phyloP scores from a whole-genome alignment of 2,888 invertebrate species.

The Pammene fasciana region DNA sequence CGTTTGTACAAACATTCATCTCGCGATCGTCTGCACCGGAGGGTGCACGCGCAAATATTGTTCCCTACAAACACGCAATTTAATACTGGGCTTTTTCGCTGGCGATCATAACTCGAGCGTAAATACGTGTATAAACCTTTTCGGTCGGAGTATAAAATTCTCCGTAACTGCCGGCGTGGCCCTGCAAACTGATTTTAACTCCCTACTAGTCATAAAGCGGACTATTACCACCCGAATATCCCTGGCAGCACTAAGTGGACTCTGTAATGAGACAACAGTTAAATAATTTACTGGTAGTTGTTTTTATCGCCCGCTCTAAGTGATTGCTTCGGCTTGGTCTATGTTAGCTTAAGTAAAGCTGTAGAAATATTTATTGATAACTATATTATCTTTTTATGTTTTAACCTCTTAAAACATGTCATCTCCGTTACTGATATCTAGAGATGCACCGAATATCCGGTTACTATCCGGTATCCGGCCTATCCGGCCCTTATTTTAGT shows the following conservation, averaged over 20 bases:
- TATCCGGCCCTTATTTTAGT: too few relatives aligned
- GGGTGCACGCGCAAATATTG: conserved; percentile 33
- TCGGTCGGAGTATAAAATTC: conserved; percentile 40
- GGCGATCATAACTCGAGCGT: conserved; percentile 16
- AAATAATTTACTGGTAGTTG: conserved; percentile 58
- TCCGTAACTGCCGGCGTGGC: conserved; percentile 41
- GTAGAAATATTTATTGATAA: conserved; percentile 20
- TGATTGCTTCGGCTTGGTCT: conserved; percentile 55
- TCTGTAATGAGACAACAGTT: conserved; percentile 55
- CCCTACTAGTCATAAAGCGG: conserved; percentile 50
- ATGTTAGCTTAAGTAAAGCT: conserved; percentile 25
- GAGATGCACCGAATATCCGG: too few relatives aligned
- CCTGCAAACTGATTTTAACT: conserved; percentile 51
- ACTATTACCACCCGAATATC: conserved; percentile 49
- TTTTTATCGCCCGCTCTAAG: conserved; percentile 55
- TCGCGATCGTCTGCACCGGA: conserved; percentile 31
- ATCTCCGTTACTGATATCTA: too few relatives aligned
- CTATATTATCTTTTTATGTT: neutral
- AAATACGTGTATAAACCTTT: conserved; percentile 13
- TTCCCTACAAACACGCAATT: conserved; percentile 25
- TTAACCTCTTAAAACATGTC: neutral
- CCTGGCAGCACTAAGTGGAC: conserved; percentile 39
- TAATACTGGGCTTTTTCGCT: conserved; percentile 39
- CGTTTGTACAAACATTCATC: conserved; percentile 52
- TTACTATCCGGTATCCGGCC: too few relatives aligned